Percentiles rank a stretch among this genome's conserved stretches.
These are phyloP conservation scores for Chymomyza procnemis DNA, from an alignment of 2,888 invertebrate genomes.

Conservation along the genomic window DNA sequence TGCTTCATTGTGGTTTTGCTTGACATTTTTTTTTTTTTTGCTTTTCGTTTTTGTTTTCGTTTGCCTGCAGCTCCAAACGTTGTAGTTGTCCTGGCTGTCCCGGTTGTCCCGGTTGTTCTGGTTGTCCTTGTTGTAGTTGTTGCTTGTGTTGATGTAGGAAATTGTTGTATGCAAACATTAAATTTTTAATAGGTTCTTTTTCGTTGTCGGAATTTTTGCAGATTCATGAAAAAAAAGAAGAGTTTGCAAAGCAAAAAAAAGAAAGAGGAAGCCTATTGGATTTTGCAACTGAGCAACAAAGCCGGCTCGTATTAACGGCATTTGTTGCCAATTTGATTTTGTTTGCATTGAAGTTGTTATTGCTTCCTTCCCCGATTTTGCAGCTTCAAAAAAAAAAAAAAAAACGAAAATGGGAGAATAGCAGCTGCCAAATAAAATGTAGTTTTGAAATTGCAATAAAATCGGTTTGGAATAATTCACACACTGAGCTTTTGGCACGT, in stretches of 20 bases:
- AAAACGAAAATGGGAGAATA: no score
- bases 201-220: neutral
- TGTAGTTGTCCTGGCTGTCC: constrained; percentile 8
- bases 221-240: neutral
- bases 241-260: neutral
- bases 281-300: constrained; percentile 15
- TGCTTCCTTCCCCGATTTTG: neutral
- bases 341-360: constrained; percentile 2
- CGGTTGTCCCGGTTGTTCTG: constrained; percentile 30
- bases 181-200: constrained; percentile 53
- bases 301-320: constrained; percentile 21
- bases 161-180: constrained; percentile 67
- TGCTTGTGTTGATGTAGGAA: constrained; percentile 30
- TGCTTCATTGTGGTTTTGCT: constrained; percentile 29
- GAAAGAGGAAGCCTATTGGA: neutral
- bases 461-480: neutral
- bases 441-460: neutral
- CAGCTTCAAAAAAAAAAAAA: neutral
- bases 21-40: constrained; percentile 14
- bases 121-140: constrained; percentile 26
- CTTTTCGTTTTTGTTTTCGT: constrained; percentile 41
- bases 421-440: neutral
- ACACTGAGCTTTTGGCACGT: neutral
- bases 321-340: constrained; percentile 18
- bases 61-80: constrained; percentile 30